A percentile compares a stretch with the other conserved stretches of the same genome.
These are phyloP conservation scores for Enoplosus armatus DNA, from an alignment of 2,797 vertebrate genomes.

Conservation along the genomic window DNA sequence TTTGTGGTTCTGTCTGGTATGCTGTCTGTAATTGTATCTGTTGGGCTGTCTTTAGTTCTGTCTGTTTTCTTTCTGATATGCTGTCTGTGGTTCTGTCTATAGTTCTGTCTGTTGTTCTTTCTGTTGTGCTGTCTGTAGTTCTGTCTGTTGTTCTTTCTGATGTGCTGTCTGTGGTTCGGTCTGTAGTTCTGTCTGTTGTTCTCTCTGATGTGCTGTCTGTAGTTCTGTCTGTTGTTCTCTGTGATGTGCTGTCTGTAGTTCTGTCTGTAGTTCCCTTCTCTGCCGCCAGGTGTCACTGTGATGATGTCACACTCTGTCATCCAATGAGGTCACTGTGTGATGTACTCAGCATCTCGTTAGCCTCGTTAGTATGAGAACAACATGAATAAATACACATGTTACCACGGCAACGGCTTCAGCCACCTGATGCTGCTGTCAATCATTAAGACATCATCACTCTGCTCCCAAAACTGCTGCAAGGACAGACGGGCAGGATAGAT, in stretches of 20 bases:
- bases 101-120: no score
- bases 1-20: no score
- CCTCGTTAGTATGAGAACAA: background rate
- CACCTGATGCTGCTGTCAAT: constrained; percentile 44
- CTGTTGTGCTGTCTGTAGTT: no score
- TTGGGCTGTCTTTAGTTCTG: no score
- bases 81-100: no score
- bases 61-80: no score
- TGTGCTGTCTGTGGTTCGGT: background rate
- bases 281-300: constrained; percentile 4
- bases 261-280: background rate
- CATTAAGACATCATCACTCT: background rate
- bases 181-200: background rate
- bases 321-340: background rate
- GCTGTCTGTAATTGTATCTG: no score
- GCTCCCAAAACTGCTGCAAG: background rate
- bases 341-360: constrained; percentile 1
- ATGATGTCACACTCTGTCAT: constrained; percentile 13
- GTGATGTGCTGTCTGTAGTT: background rate
- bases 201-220: no score
- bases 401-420: background rate
- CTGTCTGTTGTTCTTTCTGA: no score
- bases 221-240: background rate
- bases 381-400: background rate
- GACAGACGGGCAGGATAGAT: background rate